phyloP scores from a whole-genome alignment of 1,140 invertebrate genomes.

The Lepidurus arcticus region DNA sequence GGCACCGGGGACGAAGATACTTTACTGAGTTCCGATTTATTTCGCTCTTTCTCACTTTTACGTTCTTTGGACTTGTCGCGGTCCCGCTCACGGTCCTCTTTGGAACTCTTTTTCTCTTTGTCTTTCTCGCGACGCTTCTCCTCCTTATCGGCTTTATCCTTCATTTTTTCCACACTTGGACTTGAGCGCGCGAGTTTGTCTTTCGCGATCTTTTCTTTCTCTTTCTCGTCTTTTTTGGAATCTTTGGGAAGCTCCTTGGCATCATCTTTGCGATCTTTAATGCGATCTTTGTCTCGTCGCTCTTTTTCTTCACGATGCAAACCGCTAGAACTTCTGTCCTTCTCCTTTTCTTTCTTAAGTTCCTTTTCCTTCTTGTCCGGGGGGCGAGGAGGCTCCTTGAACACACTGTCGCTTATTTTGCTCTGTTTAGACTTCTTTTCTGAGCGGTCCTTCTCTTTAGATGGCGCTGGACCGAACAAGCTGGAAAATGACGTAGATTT shows the following conservation, averaged over 20 bases:
- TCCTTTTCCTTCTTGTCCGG: slow-evolving; percentile 37
- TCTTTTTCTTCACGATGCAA: slow-evolving; percentile 46
- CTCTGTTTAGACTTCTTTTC: slow-evolving; percentile 42
- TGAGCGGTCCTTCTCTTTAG: slow-evolving; percentile 44
- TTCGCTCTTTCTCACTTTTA: slow-evolving; percentile 47
- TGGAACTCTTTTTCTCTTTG: slow-evolving; percentile 37
- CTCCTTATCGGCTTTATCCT: slow-evolving; percentile 40
- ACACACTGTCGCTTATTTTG: slow-evolving; percentile 37
- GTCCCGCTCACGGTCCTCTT: slow-evolving; percentile 40
- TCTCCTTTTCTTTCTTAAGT: slow-evolving; percentile 47
- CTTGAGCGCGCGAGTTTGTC: slow-evolving; percentile 34
- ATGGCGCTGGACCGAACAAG: slow-evolving; percentile 68
- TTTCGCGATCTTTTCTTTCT: slow-evolving; percentile 36
- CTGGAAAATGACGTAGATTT: slow-evolving; percentile 60
- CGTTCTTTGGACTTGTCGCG: slow-evolving; percentile 44
- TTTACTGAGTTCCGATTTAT: slow-evolving; percentile 23
- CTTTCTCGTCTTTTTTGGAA: slow-evolving; percentile 43
- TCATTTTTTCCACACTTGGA: slow-evolving; percentile 36
- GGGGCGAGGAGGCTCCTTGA: slow-evolving; percentile 11
- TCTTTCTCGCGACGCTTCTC: slow-evolving; percentile 42
- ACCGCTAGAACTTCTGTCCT: slow-evolving; percentile 48
- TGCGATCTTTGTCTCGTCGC: slow-evolving; percentile 51
- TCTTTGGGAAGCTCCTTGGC: slow-evolving; percentile 39
- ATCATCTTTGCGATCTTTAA: slow-evolving; percentile 51
- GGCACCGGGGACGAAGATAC: not conserved